Base-by-base conservation (phyloP, 1,140 invertebrate species). In the Hylaeus anthracinus region DNA sequence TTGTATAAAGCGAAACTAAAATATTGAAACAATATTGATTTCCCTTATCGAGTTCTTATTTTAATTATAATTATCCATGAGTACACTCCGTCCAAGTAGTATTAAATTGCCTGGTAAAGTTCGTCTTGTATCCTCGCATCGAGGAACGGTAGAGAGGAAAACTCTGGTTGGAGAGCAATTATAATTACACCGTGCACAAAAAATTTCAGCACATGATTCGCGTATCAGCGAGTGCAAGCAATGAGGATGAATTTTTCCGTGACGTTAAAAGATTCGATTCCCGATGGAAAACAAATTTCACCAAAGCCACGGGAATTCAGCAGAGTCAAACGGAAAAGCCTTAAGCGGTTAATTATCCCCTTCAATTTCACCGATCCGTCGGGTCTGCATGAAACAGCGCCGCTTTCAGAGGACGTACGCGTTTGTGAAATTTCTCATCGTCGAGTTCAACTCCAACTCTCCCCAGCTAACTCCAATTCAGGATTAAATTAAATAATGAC, bases 401-500 rank as follows among this genome's bases (percentile, higher is more conserved):
- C 9, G 41, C 37, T 55, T 79, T 72, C 37, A n/a, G 14, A 5
- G 9, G 4, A 56, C 51, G 43, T 26, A 26, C 56, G 14, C 15
- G 55, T 71, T 9, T 41, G 15, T 37, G 76, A 79, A 72, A 79
- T 72, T 72, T 72, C 76, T 64, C 70, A 51, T 79, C 67, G 41
- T 4, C 51, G 12, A 58, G 41, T 9, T 41, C 10, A 6, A 58
- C 26, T 3, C 41, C 26, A 1, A 1, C 48, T 65, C 41, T 3
- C 2, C 43, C 37, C 12, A 41, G 39, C 48, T 15, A 55, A 72
- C 58, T 79, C 60, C 39, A 55, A 64, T 63, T 8, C 60, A 56
- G 48, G 39, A 79, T 79, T 61, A 72, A 72, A 79, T 79, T 64
- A 72, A 79, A 72, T 79, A 79, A 79, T 64, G 69, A 72, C 76